phyloP scores from a whole-genome alignment of 2,888 invertebrate species.

The Hoplodrina blanda region DNA sequence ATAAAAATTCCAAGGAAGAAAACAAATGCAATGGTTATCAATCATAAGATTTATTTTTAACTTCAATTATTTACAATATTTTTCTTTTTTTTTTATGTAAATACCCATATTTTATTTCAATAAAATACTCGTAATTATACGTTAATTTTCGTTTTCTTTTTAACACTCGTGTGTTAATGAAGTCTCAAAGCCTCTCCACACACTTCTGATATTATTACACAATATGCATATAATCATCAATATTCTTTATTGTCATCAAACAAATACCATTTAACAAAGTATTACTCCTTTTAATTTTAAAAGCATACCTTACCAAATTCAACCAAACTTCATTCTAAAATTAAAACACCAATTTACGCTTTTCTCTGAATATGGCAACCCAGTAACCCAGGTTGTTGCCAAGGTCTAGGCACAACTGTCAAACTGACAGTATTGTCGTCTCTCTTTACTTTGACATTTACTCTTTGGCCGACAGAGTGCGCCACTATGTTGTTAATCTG shows the following conservation, averaged over 20 bases:
- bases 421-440: conserved; percentile 87
- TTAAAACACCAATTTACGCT: conserved; percentile 21
- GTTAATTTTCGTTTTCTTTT: conserved; percentile 16
- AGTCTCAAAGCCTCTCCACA: too few relatives aligned
- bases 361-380: conserved; percentile 86
- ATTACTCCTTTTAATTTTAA: neutral
- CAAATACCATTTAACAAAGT: neutral
- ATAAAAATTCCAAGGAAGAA: conserved; percentile 75
- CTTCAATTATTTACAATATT: conserved; percentile 16
- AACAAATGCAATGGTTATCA: conserved; percentile 86
- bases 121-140: conserved; percentile 4
- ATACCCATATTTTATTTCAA: conserved; percentile 6
- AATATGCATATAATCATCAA: too few relatives aligned
- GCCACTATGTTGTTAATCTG: conserved; percentile 93
- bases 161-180: neutral
- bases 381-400: conserved; percentile 95
- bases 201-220: too few relatives aligned
- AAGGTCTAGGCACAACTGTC: conserved; percentile 93
- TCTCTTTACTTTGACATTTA: conserved; percentile 89
- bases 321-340: neutral
- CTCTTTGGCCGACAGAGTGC: conserved; percentile 90
- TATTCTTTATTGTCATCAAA: neutral
- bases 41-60: conserved; percentile 88
- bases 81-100: neutral
- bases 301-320: neutral